phyloP scores from a whole-genome alignment of 2,888 invertebrate genomes.

The Spialia ferax region DNA sequence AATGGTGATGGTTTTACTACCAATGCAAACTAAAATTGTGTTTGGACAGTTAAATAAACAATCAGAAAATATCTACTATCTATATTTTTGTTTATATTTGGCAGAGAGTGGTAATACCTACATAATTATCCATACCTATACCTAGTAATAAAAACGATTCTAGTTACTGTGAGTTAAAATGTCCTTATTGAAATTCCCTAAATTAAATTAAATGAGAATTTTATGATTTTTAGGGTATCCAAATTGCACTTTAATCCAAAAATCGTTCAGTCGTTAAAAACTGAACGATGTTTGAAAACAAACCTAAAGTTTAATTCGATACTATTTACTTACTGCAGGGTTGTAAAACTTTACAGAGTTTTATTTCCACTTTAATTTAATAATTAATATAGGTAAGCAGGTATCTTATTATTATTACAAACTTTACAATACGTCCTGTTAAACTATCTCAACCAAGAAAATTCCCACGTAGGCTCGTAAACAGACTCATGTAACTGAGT shows the following conservation, averaged over 20 bases:
- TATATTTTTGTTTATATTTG: no score
- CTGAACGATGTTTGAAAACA: constrained; percentile 16
- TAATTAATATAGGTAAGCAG: no score
- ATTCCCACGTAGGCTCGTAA: no score
- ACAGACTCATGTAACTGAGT: no score
- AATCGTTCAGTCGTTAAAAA: not conserved
- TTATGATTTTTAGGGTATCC: not conserved
- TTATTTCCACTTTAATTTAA: constrained; percentile 18
- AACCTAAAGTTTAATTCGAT: constrained; percentile 23
- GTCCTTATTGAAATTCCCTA: no score
- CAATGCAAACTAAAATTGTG: not conserved
- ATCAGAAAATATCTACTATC: not conserved
- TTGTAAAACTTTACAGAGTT: constrained; percentile 7
- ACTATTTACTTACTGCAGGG: constrained; percentile 13
- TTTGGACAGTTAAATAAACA: not conserved
- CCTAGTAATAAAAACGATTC: no score
- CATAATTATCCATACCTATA: no score
- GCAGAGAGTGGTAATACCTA: no score
- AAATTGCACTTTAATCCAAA: no score
- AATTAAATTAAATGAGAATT: not conserved
- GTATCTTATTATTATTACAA: not conserved
- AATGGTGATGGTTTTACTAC: constrained; percentile 17
- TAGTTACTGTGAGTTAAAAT: no score
- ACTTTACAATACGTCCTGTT: no score
- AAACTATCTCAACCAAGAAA: no score